Conservation (phyloP, 2,888 invertebrate species). For the Ceratothoa steindachneri region DNA sequence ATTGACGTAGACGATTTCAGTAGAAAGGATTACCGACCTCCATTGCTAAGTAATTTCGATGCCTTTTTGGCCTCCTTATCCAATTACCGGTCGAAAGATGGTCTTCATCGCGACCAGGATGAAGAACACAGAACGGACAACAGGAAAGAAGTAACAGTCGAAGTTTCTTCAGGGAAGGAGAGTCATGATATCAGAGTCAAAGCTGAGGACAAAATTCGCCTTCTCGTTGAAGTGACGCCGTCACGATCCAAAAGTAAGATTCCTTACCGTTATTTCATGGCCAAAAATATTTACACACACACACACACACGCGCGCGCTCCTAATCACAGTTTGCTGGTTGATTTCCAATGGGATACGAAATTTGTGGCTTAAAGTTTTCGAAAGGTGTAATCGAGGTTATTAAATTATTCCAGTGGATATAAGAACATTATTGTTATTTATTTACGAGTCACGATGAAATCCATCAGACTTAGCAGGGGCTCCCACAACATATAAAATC, state of each 20-base stretch:
- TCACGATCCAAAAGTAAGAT: background rate
- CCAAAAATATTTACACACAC: too few relatives aligned
- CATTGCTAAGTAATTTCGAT: background rate
- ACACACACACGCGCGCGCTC: too few relatives aligned
- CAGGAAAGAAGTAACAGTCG: background rate
- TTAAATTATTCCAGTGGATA: too few relatives aligned
- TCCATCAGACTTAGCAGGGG: too few relatives aligned
- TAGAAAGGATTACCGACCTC: background rate
- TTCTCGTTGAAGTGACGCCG: background rate
- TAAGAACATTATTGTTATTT: too few relatives aligned
- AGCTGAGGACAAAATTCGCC: background rate
- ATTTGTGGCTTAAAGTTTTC: too few relatives aligned
- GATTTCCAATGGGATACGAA: too few relatives aligned
- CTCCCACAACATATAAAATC: too few relatives aligned
- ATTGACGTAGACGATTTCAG: conserved; percentile 1
- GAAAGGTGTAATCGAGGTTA: too few relatives aligned
- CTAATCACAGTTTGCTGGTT: too few relatives aligned
- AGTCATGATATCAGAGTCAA: background rate
- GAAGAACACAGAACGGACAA: background rate
- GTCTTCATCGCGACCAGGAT: background rate
- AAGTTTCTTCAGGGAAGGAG: background rate
- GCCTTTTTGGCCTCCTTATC: background rate
- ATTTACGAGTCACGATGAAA: too few relatives aligned
- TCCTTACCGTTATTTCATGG: too few relatives aligned
- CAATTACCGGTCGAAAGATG: background rate